Conservation (phyloP, 2,797 vertebrate genomes). For the Eupleurogrammus muticus region DNA sequence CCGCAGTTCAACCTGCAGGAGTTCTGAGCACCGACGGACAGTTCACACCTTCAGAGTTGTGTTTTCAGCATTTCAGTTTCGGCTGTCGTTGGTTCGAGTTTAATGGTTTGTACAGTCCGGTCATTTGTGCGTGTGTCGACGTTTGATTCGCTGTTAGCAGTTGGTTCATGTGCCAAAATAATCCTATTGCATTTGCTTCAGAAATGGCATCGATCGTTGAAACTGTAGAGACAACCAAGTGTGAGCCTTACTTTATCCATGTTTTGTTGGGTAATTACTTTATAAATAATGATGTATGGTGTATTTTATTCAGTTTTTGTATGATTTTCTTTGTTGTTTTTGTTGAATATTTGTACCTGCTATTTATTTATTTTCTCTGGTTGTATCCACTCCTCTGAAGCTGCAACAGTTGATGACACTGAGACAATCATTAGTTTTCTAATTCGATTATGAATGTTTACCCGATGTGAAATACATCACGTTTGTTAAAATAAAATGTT, state of each 20-base stretch:
- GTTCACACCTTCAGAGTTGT: conserved; percentile 30
- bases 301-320: background rate
- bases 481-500: conserved; percentile 71
- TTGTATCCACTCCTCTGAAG: conserved; percentile 28
- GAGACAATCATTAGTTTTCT: conserved; percentile 52
- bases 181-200: background rate
- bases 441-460: conserved; percentile 56
- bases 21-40: background rate
- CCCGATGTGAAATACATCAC: conserved; percentile 39
- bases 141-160: background rate
- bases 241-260: background rate
- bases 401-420: conserved; percentile 35
- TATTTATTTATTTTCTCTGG: conserved; percentile 58
- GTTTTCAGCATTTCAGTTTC: conserved; percentile 49
- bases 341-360: conserved; percentile 6
- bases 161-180: background rate
- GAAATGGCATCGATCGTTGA: conserved; percentile 4
- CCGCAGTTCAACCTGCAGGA: conserved; percentile 45
- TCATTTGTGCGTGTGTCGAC: background rate
- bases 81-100: conserved; percentile 23
- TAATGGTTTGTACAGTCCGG: background rate
- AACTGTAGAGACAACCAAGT: background rate
- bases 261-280: conserved; percentile 8
- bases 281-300: background rate
- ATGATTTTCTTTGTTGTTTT: conserved; percentile 4